Base-by-base conservation (phyloP, 2,888 invertebrate genomes). In the Pseudolycoriella hygida region DNA sequence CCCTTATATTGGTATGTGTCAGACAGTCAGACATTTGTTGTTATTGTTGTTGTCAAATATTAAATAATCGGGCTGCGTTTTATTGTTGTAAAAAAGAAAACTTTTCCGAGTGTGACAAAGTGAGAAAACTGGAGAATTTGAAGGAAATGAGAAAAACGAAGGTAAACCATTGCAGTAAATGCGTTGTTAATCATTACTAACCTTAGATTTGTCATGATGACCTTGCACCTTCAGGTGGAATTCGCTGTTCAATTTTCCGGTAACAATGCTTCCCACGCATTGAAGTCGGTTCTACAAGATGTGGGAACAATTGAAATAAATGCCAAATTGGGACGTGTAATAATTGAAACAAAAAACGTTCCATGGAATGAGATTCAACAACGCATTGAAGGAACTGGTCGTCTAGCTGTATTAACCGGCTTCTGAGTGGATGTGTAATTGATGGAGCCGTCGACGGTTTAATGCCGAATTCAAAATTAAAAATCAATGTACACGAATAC, bases 381-480 rank as follows among this genome's bases (percentile, higher is more conserved):
- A 32, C 61, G 57, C 52, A 69, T 71, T 18, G 70, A 71, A 52
- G 53, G 54, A 18, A 78, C 82, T 0, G 89, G 89, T 0, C 73
- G 70, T 47, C 70, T 76, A 51, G 83, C 82, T 2, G 81, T 87
- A 1, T 61, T 90, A 0, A 80, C 81, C 55, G 92, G 90, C 4
- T 79, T 79, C 61, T 87, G 85, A 49, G 80, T 5, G 74, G 72
- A 0, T 77, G 83, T 43, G 69, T 90, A 1, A 72, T 88, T 2
- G 92, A 92, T 57, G 90, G 90, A 1, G 82, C 83, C 2, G 66
- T 92, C 2, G 89, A 90, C 64, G 86, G 87, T 0, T 66, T 92
- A 40, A 53, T 66, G 0, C 72, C 72, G 30, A 83, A 82, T 51
- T 66, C 59, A 45, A 62, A 66, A 50, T 4, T 25, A 4, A 61